These are phyloP conservation scores for Crenichthys baileyi DNA, from an alignment of 2,797 vertebrate genomes.

Conservation along the genomic window DNA sequence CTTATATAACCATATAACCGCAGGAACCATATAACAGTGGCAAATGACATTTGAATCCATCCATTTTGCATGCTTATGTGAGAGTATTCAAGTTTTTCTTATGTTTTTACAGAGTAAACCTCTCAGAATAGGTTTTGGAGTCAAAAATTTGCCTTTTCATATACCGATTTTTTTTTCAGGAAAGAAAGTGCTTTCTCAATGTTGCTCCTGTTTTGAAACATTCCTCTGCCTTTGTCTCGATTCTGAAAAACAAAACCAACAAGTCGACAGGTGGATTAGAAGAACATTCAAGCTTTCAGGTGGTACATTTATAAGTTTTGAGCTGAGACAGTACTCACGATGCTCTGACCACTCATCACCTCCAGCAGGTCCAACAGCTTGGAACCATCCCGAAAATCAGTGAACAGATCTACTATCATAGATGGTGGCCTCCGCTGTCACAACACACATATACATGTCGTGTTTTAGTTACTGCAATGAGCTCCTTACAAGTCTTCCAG, in stretches of 20 bases:
- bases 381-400: constrained; percentile 88
- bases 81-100: neutral
- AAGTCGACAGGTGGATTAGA: accelerated
- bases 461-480: neutral
- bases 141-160: constrained; percentile 25
- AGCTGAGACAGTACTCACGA: constrained; percentile 82
- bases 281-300: neutral
- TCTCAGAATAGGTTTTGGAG: neutral
- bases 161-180: constrained; percentile 90
- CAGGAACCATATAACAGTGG: too few species aligned
- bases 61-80: neutral
- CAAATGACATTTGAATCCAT: neutral
- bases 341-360: constrained; percentile 90
- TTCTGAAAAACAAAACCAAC: constrained; percentile 72
- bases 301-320: neutral
- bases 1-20: neutral
- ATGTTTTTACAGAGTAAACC: neutral
- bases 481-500: neutral
- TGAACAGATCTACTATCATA: constrained; percentile 86
- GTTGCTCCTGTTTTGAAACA: constrained; percentile 92
- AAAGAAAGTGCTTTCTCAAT: constrained; percentile 91
- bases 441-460: constrained; percentile 5
- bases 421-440: constrained; percentile 85
- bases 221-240: constrained; percentile 87
- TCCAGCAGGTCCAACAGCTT: constrained; percentile 93